Base-by-base conservation (phyloP, 2,888 invertebrate species). In the Thymelicus acteon region DNA sequence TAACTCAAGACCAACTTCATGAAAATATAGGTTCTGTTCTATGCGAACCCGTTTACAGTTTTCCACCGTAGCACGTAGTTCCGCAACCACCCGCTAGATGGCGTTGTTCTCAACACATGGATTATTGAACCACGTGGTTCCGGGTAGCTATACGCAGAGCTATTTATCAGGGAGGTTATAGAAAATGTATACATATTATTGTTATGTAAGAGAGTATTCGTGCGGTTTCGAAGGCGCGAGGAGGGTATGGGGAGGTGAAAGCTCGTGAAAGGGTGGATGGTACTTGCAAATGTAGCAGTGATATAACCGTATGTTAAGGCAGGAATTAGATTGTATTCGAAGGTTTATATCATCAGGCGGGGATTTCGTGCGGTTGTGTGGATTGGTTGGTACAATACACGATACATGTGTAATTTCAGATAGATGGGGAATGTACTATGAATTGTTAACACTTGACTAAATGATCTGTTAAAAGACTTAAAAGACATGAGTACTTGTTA, bases 161-260 rank as follows among this genome's bases (percentile, higher is more conserved):
- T 84, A 83, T 86, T 83, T 83, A 84, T 86, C 83, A 85, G 79
- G 82, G 83, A 85, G 82, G 84, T 84, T 86, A 86, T 86, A 86
- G 86, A 82, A 84, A 81, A 88, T 85, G 88, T 87, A 91, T 91
- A 91, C 87, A 91, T 91, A 91, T 91, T 89, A 91, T 91, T 92
- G 92, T 93, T 92, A 92, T 92, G 92, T 93, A 92, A 92, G 89
- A 89, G 86, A 80, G 85, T 87, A 86, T 90, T 89, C 88, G 88
- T 91, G 92, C 82, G 92, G 92, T 91, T 90, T 89, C 84, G 77
- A 84, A 87, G 86, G 84, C 81, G 60, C 39, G 52, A 24, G 65
- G 31, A 13, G n/a, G 71, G 65, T 48, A 84, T 78, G 82, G 84
- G 84, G 84, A 79, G 82, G 82, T 74, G 85, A 85, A 86, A 69